Evolutionary conservation across 2,797 vertebrate species (phyloP).

Genomic region (Acrossocheilus fasciatus): DNA sequence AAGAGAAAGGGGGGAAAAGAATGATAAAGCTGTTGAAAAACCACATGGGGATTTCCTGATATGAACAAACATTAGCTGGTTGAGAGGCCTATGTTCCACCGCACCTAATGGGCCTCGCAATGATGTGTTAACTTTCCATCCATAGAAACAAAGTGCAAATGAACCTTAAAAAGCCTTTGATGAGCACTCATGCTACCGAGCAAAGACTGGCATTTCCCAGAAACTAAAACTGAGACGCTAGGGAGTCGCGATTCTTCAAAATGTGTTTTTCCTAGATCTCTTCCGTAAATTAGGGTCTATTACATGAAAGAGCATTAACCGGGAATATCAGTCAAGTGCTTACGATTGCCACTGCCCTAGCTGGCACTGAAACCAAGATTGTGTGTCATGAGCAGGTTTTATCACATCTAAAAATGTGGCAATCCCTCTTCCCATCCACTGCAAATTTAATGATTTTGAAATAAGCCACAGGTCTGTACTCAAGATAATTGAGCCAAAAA

Average conservation of each 20-base stretch:
- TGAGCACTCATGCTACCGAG: slow-evolving; percentile 1
- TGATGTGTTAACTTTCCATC: slow-evolving; percentile 47
- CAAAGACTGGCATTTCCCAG: slow-evolving; percentile 21
- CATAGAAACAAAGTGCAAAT: slow-evolving; percentile 41
- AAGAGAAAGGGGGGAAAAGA: slow-evolving; percentile 32
- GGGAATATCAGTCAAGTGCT: not conserved
- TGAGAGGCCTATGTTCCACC: slow-evolving; percentile 39
- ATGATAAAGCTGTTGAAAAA: slow-evolving; percentile 50
- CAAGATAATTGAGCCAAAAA: not conserved
- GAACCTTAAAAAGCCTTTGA: slow-evolving; percentile 29
- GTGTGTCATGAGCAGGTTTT: not conserved
- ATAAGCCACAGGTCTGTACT: not conserved
- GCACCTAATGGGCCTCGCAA: slow-evolving; percentile 39
- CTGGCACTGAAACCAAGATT: not conserved
- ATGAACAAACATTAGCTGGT: slow-evolving; percentile 49
- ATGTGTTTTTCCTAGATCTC: slow-evolving; percentile 5
- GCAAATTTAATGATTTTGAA: slow-evolving; percentile 14
- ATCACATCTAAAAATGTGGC: not conserved
- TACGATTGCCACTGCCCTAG: not conserved
- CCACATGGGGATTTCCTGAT: slow-evolving; percentile 68
- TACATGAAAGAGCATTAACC: not conserved
- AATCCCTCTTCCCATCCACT: not conserved
- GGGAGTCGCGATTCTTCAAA: slow-evolving; percentile 1
- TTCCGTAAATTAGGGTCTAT: slow-evolving; percentile 12
- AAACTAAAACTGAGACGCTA: slow-evolving; percentile 14